These are phyloP conservation scores for Endomychus coccineus DNA, from an alignment of 2,888 invertebrate genomes.

Conservation along the genomic window DNA sequence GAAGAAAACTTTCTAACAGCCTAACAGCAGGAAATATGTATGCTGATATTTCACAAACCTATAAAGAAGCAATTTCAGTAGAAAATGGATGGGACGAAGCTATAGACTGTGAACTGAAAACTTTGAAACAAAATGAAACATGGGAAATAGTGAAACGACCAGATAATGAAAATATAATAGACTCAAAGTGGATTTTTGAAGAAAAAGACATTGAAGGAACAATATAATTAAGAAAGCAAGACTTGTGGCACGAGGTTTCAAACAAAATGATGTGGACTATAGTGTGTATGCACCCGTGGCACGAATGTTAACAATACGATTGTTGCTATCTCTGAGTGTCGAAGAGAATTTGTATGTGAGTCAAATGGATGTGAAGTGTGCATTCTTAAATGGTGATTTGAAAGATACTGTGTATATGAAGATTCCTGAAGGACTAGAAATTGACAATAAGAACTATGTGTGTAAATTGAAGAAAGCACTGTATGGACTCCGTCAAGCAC, in stretches of 20 bases:
- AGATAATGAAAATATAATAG: constrained; percentile 14
- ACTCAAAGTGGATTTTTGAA: constrained; percentile 20
- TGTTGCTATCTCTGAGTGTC: constrained; percentile 19
- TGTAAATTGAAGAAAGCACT: constrained; percentile 23
- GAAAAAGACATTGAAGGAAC: constrained; percentile 14
- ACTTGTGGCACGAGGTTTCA: too few relatives aligned
- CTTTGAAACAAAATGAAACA: constrained; percentile 14
- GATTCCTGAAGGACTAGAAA: constrained; percentile 12
- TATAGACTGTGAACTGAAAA: constrained; percentile 13
- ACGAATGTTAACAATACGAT: constrained; percentile 22
- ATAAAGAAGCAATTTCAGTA: constrained; percentile 12
- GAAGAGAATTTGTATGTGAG: constrained; percentile 16
- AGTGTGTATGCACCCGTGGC: constrained; percentile 30
- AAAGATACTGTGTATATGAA: constrained; percentile 24
- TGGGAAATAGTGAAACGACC: constrained; percentile 16
- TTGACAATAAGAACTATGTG: constrained; percentile 9
- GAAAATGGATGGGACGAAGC: constrained; percentile 14
- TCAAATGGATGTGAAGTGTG: constrained; percentile 29
- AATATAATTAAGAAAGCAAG: constrained; percentile 13
- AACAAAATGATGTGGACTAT: too few relatives aligned
- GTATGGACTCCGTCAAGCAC: constrained; percentile 28
- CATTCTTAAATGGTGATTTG: constrained; percentile 27
- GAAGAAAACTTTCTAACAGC: constrained; percentile 12
- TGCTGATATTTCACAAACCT: constrained; percentile 9
- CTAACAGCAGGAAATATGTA: constrained; percentile 10